A percentile compares a stretch with the other conserved stretches of the same genome.
phyloP scores from a whole-genome alignment of 2,888 invertebrate genomes.

The Caenorhabditis wallacei region DNA sequence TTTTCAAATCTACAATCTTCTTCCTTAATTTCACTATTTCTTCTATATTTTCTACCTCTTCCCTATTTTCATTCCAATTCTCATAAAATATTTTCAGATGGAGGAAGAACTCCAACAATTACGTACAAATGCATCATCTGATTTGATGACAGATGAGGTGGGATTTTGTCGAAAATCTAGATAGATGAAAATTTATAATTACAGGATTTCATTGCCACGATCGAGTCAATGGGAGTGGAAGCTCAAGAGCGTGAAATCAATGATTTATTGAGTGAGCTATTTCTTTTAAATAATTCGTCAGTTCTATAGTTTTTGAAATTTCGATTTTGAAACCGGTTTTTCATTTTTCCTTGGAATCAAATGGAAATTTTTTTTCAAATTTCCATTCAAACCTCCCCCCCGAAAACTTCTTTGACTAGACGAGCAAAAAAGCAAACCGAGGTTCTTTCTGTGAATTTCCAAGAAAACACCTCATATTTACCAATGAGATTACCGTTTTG shows the following conservation, averaged over 20 bases:
- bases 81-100: constrained; percentile 48
- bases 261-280: constrained; percentile 79
- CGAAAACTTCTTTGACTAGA: not conserved
- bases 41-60: constrained; percentile 7
- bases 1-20: no score
- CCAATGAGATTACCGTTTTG: constrained; percentile 54
- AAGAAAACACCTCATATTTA: constrained; percentile 46
- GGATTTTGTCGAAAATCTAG: not conserved
- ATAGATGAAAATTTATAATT: not conserved
- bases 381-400: not conserved
- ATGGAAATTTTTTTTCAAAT: not conserved
- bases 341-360: no score
- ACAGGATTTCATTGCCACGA: constrained; percentile 73
- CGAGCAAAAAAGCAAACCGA: constrained; percentile 31
- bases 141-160: constrained; percentile 74
- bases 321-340: not conserved
- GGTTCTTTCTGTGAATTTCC: constrained; percentile 5
- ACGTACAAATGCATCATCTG: constrained; percentile 64
- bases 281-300: no score
- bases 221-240: constrained; percentile 73
- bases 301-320: not conserved
- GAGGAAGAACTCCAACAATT: constrained; percentile 66
- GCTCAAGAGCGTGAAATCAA: constrained; percentile 77
- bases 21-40: no score
- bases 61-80: not conserved